A percentile compares a stretch with the other conserved stretches of the same genome.
These are phyloP conservation scores for Volucella inflata DNA, from an alignment of 2,888 invertebrate genomes.

Conservation along the genomic window DNA sequence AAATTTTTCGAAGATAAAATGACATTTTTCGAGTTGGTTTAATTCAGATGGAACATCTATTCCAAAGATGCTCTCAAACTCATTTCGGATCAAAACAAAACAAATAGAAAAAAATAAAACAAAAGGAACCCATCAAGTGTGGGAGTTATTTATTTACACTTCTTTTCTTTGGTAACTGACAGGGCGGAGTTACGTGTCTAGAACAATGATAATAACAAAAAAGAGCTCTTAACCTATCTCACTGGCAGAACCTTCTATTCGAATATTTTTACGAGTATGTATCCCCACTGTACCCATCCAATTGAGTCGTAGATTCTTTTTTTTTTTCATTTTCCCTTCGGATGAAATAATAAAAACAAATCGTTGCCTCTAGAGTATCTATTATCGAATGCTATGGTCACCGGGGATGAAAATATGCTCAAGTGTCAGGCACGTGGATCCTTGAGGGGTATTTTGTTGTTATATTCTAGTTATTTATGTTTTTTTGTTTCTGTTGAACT, in stretches of 20 bases:
- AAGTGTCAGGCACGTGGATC: constrained; percentile 49
- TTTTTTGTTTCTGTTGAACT: constrained; percentile 4
- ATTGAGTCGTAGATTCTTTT: constrained; percentile 30
- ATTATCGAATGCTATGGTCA: constrained; percentile 42
- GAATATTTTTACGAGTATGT: constrained; percentile 2
- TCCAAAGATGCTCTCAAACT: constrained; percentile 3
- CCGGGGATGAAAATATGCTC: constrained; percentile 28
- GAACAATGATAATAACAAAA: constrained; percentile 23
- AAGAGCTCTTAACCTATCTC: constrained; percentile 20
- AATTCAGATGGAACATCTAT: constrained; percentile 15
- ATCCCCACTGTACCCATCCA: background rate
- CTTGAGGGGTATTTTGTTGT: constrained; percentile 28
- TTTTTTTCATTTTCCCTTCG: constrained; percentile 29
- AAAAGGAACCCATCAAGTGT: constrained; percentile 8
- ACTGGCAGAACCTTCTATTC: constrained; percentile 20
- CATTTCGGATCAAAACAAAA: background rate
- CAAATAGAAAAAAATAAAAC: background rate
- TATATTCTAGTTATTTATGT: constrained; percentile 1
- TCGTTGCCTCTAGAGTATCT: constrained; percentile 28
- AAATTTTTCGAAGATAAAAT: background rate
- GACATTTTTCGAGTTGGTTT: constrained; percentile 20
- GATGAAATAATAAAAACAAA: constrained; percentile 53
- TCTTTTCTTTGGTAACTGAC: background rate
- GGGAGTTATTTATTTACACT: constrained; percentile 5
- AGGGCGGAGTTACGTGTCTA: background rate